Base-by-base conservation (phyloP, 2,888 invertebrate genomes). In the Argyresthia goedartella region DNA sequence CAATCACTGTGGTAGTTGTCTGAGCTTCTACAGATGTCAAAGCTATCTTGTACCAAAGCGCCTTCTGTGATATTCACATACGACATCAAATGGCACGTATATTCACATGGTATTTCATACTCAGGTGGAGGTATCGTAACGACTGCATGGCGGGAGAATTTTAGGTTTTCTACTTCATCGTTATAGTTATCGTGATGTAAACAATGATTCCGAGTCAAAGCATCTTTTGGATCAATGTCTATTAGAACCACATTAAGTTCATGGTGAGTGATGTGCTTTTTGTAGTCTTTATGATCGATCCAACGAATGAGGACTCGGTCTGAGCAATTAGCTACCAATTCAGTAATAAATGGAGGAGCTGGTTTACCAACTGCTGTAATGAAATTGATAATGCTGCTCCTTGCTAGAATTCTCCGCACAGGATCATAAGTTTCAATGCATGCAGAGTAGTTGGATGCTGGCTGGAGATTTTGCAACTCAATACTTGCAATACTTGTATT, bases 221-320 rank as follows among this genome's bases (percentile, higher is more conserved):
- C 58, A 56, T 72, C 68, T 53, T 64, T 62, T 13, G 65, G 56
- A 42, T 63, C 50, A 39, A 75, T 73, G 45, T 79, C 75, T 51
- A 85, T 65, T 39, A 85, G 58, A 8, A 60, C 61, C 0, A 84
- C 74, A 56, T 81, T 79, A 15, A 86, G 59, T 60, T 81, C 73
- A 49, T 84, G 81, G 50, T 68, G 67, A 35, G 67, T 63, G 13
- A 85, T 76, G 53, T 75, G 68, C 13, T 59, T 58, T 25, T 56
- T 54, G 56, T 80, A 85, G 55, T 82, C 69, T 57, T 66, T 65
- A 56, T 85, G 84, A 55, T 84, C 71, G 1, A 79, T 73, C 86
- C 86, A 86, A 36, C 65, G 67, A 13, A 85, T 55, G 8, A 73
- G 73, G 3, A 76, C 69, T 1, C 62, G 53, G 25, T 72, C 65